Conservation (phyloP, 2,797 vertebrate genomes). For the Tinamus major region DNA sequence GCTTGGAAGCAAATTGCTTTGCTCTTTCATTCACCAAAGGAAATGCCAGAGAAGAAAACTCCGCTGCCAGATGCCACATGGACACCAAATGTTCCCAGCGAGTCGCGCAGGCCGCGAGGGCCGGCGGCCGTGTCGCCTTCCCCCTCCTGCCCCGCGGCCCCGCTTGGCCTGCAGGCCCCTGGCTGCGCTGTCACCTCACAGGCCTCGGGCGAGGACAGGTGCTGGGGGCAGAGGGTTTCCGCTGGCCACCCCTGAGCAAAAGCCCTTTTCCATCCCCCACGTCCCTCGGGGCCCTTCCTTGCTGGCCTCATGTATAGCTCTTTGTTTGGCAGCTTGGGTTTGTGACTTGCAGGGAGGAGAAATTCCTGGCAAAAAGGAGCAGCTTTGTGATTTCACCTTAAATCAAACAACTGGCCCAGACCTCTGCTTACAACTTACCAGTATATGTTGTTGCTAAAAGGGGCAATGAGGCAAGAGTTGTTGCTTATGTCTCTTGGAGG, state of each 20-base stretch:
- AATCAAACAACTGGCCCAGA: not conserved
- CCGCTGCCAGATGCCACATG: conserved; percentile 72
- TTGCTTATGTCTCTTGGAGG: not conserved
- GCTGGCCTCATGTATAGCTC: too few species aligned
- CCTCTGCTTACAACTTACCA: not conserved
- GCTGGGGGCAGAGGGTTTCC: not conserved
- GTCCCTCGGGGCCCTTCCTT: not conserved
- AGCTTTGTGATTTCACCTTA: not conserved
- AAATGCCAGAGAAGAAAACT: conserved; percentile 66
- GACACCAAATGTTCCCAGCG: conserved; percentile 70
- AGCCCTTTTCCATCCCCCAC: not conserved
- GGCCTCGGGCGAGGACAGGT: conserved; percentile 20
- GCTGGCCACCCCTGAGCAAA: conserved; percentile 11
- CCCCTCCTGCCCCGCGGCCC: not conserved
- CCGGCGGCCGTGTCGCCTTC: conserved; percentile 11
- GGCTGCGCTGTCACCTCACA: not conserved
- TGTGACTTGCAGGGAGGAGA: too few species aligned
- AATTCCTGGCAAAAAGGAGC: too few species aligned
- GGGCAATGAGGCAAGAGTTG: not conserved
- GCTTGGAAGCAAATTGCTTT: conserved; percentile 53
- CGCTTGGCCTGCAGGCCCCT: not conserved
- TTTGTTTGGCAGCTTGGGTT: too few species aligned
- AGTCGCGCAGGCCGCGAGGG: not conserved
- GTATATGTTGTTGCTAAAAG: not conserved
- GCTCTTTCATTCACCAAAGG: conserved; percentile 73